These are phyloP conservation scores for Dasypolia templi DNA, from an alignment of 2,888 invertebrate species.

Conservation along the genomic window DNA sequence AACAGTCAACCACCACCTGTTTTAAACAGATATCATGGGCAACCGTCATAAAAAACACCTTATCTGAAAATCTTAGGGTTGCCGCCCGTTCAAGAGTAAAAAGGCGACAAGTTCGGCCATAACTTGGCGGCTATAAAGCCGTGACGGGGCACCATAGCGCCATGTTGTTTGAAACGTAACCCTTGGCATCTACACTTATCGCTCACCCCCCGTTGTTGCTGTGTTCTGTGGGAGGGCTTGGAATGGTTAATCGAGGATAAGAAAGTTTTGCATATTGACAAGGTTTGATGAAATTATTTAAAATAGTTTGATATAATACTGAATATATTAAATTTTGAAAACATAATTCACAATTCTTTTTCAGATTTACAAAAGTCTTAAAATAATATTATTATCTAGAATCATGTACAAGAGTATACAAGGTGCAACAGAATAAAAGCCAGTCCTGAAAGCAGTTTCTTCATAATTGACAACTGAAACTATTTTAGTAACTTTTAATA, in stretches of 20 bases:
- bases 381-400: too few relatives aligned
- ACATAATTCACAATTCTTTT: too few relatives aligned
- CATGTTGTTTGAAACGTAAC: slow-evolving; percentile 66
- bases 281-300: not conserved
- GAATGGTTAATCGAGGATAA: slow-evolving; percentile 48
- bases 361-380: too few relatives aligned
- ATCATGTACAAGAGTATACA: too few relatives aligned
- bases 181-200: slow-evolving; percentile 71
- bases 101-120: slow-evolving; percentile 64
- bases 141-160: slow-evolving; percentile 65
- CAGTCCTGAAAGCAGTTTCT: too few relatives aligned
- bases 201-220: slow-evolving; percentile 65
- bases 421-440: too few relatives aligned
- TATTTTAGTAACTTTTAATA: too few relatives aligned
- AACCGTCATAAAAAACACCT: slow-evolving; percentile 42
- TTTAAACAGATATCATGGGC: slow-evolving; percentile 11
- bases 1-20: too few relatives aligned
- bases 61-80: slow-evolving; percentile 53
- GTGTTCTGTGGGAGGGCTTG: slow-evolving; percentile 37
- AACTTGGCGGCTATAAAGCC: slow-evolving; percentile 67
- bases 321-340: too few relatives aligned
- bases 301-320: too few relatives aligned
- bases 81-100: slow-evolving; percentile 37
- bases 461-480: too few relatives aligned
- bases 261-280: not conserved